A percentile compares a stretch with the other conserved stretches of the same genome.
phyloP scores from a whole-genome alignment of 2,113 vertebrate species.

The Spea bombifrons region DNA sequence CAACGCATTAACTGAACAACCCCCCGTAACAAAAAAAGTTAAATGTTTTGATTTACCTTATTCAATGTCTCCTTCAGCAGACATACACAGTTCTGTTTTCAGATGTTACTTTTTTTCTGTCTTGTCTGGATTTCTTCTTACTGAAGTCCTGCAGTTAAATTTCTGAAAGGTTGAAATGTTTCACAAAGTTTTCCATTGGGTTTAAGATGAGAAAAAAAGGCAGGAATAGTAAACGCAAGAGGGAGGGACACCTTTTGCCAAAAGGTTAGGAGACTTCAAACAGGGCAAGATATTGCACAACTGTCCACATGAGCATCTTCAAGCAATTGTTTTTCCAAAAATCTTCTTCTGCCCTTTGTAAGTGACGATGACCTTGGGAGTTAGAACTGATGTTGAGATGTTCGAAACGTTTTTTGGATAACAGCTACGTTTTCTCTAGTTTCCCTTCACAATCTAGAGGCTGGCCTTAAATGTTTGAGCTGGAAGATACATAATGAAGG shows the following conservation, averaged over 20 bases:
- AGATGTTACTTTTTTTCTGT: neutral
- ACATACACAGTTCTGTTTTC: neutral
- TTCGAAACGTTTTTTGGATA: no score
- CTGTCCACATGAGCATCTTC: conserved; percentile 8
- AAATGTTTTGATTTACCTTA: neutral
- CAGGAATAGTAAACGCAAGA: neutral
- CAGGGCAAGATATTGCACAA: neutral
- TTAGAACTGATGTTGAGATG: no score
- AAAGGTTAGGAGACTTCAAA: conserved; percentile 1
- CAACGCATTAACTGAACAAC: neutral
- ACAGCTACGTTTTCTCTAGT: no score
- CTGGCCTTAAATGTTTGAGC: no score
- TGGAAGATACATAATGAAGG: no score
- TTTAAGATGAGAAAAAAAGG: conserved; percentile 8
- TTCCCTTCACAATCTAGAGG: no score
- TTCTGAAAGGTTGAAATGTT: conserved; percentile 23
- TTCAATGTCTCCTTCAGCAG: neutral
- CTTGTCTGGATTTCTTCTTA: conserved; percentile 31
- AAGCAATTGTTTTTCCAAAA: neutral
- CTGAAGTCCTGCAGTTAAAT: conserved; percentile 7
- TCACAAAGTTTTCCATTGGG: conserved; percentile 40
- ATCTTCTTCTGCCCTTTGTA: neutral
- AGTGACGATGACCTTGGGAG: no score
- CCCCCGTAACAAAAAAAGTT: neutral
- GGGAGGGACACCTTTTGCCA: neutral